Evolutionary conservation across 2,888 invertebrate genomes (phyloP).

Genomic region (Andrena bicolor): DNA sequence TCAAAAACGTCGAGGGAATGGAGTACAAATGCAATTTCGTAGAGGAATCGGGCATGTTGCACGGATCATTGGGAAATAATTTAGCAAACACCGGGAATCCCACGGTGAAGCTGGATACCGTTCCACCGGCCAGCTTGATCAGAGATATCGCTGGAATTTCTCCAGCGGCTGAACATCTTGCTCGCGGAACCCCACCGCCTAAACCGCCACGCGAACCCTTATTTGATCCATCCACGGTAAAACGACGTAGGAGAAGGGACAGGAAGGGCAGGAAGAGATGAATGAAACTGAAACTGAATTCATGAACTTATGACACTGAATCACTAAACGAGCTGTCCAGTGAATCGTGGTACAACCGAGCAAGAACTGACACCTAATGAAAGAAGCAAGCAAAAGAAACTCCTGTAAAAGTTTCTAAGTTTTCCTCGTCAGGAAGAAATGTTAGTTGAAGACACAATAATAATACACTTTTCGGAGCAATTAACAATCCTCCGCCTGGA

Average conservation of each 20-base stretch:
- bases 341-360: no score
- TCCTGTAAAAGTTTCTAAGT: no score
- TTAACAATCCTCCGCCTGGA: no score
- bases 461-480: no score
- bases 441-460: no score
- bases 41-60: not conserved
- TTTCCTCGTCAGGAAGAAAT: no score
- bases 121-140: constrained; percentile 43
- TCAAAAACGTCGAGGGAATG: constrained; percentile 53
- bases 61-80: not conserved
- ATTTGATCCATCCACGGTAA: constrained; percentile 24
- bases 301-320: not conserved
- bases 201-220: constrained; percentile 45
- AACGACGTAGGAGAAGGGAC: not conserved
- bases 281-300: not conserved
- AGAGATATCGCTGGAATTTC: constrained; percentile 62
- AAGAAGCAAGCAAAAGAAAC: no score
- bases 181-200: constrained; percentile 57
- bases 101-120: not conserved
- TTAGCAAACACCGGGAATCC: not conserved
- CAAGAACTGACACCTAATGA: no score
- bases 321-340: not conserved
- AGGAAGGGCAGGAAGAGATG: constrained; percentile 9
- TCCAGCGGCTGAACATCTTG: constrained; percentile 53
- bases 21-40: constrained; percentile 54